These are phyloP conservation scores for Carassius carassius DNA, from an alignment of 2,113 vertebrate genomes.

Conservation along the genomic window DNA sequence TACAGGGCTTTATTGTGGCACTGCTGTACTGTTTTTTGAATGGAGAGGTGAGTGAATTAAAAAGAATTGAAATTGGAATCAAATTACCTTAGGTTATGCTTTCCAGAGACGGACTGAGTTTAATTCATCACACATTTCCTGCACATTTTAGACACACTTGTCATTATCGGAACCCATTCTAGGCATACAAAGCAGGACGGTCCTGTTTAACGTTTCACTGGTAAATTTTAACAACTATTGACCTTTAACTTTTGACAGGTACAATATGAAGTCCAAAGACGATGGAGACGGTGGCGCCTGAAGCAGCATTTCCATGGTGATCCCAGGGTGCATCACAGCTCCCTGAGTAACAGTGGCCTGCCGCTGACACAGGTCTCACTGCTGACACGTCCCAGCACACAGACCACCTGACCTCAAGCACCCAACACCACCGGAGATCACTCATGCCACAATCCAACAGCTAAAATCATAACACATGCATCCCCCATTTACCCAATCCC, in stretches of 20 bases:
- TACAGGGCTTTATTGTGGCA: constrained; percentile 75
- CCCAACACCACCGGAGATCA: not conserved
- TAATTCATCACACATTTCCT: constrained; percentile 1
- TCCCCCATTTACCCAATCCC: not conserved
- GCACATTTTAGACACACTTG: not conserved
- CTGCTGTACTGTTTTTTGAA: constrained; percentile 78
- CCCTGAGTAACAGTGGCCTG: constrained; percentile 71
- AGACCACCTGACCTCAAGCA: not conserved
- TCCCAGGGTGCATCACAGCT: constrained; percentile 61
- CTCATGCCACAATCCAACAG: not conserved
- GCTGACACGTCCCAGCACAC: constrained; percentile 52
- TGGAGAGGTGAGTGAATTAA: constrained; percentile 68
- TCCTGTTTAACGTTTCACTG: not conserved
- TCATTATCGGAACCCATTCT: not conserved
- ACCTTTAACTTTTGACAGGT: constrained; percentile 63
- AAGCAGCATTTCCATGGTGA: constrained; percentile 61
- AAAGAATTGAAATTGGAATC: not conserved
- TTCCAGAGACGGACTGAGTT: not conserved
- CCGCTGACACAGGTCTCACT: constrained; percentile 74
- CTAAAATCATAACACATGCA: not conserved
- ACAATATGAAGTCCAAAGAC: constrained; percentile 72
- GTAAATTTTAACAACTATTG: not conserved
- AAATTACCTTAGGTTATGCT: not conserved
- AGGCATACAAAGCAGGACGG: not conserved
- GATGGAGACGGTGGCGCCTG: constrained; percentile 73